phyloP scores from a whole-genome alignment of 2,888 invertebrate species.

The Dryomyza anilis region DNA sequence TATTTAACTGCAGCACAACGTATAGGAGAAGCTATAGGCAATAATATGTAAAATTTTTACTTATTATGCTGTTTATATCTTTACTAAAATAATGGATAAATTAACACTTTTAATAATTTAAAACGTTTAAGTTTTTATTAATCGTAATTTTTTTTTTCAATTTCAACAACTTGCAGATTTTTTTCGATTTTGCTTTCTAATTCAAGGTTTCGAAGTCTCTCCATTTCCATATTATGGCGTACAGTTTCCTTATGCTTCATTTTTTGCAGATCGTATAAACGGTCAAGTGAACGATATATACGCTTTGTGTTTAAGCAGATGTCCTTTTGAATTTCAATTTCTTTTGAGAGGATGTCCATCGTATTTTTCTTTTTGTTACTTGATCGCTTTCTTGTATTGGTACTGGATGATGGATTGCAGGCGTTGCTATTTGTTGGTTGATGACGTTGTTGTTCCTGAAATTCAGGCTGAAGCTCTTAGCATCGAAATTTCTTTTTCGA shows the following conservation, averaged over 20 bases:
- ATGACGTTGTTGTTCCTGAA: neutral
- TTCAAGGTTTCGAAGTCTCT: neutral
- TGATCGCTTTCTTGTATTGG: neutral
- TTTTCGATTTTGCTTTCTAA: neutral
- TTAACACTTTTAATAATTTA: neutral
- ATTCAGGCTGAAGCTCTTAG: neutral
- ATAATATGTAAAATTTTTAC: neutral
- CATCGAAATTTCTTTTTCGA: neutral
- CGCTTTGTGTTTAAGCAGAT: neutral
- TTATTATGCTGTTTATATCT: neutral
- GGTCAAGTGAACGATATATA: neutral
- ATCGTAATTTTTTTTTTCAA: too few species aligned
- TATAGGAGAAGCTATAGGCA: neutral
- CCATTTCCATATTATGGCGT: neutral
- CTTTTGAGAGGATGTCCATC: neutral
- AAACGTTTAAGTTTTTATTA: neutral
- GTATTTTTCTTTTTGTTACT: neutral
- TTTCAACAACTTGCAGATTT: too few species aligned
- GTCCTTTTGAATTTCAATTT: neutral
- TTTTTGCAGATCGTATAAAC: neutral
- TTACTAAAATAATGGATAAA: neutral
- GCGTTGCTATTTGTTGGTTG: neutral
- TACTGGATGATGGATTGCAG: conserved; percentile 6
- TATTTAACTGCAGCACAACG: neutral
- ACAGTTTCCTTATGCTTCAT: neutral